These are phyloP conservation scores for Basileuterus tristriatus DNA, from an alignment of 2,797 vertebrate species.

Conservation along the genomic window DNA sequence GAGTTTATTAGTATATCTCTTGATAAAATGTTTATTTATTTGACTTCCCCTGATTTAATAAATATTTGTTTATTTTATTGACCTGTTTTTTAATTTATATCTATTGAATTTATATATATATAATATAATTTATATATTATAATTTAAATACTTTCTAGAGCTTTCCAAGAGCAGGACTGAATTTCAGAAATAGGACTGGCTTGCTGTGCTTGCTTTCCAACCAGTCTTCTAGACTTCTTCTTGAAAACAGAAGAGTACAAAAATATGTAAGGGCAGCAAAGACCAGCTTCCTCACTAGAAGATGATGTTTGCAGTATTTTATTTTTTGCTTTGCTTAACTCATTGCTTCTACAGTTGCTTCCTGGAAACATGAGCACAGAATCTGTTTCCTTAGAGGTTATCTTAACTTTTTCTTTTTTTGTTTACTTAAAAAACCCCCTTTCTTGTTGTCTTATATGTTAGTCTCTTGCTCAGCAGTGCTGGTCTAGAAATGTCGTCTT, in stretches of 20 bases:
- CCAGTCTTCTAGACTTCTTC: background rate
- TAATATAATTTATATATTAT: background rate
- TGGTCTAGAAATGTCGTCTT: background rate
- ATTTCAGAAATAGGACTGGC: background rate
- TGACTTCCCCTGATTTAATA: background rate
- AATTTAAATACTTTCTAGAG: background rate
- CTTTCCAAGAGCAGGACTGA: background rate
- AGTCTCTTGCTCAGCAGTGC: background rate
- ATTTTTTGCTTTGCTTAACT: background rate
- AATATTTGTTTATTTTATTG: background rate
- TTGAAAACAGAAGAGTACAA: background rate
- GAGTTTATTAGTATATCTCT: background rate
- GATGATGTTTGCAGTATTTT: background rate
- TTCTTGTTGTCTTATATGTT: background rate
- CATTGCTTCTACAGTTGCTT: background rate
- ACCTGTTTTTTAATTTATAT: background rate
- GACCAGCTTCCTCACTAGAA: background rate
- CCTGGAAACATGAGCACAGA: background rate
- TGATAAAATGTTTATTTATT: background rate
- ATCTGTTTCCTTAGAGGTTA: background rate
- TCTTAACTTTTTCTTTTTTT: background rate
- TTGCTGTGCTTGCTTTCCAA: background rate
- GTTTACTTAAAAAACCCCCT: background rate
- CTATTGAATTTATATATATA: background rate
- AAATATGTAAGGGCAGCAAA: background rate